Base-by-base conservation (phyloP, 2,888 invertebrate species). In the Coremacera marginata region DNA sequence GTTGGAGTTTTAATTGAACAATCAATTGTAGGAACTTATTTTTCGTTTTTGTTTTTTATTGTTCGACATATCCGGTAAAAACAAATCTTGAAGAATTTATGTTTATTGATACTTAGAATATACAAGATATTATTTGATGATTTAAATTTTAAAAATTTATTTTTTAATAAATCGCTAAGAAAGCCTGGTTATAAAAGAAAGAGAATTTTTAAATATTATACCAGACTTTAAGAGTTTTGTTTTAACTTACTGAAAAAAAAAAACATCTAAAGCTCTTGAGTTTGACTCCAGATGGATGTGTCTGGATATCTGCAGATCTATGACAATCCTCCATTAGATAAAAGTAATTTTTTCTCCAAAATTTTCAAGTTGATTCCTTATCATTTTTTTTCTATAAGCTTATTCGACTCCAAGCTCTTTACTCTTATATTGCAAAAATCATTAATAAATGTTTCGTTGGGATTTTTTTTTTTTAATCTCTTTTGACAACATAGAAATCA, bases 1-100 rank as follows among this genome's bases (percentile, higher is more conserved):
- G 76, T 76, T 68, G 73, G 76, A 60, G 62, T 81, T 82, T 84
- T 84, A 84, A 84, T 83, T 82, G 84, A 83, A 84, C 83, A 84
- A 82, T 84, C 84, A 82, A 82, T 82, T 81, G 52, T 19, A 22
- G 19, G 63, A 14, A 19, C 27, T n/a, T 19, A 0, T 73, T 34
- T 73, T 2, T 71, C 60, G 25, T 31, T 11, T 27, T 34, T 55
- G 67, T 71, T 71, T 25, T 31, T 11, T 49, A 14, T 55, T 19
- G 65, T 62, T 31, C 19, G n/a, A 37, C 34, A 73, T 63, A 73
- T 74, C 73, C 74, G 74, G 27, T 44, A 8, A 55, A 9, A 9
- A 27, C 11, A 60, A 25, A 60, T 25, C 25, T 60, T 60, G 11
- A 60, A 1, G 11, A 14, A 44, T 44, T 44, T 11, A 60, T 27